phyloP scores from a whole-genome alignment of 2,888 invertebrate genomes.

The Alsophila aescularia region DNA sequence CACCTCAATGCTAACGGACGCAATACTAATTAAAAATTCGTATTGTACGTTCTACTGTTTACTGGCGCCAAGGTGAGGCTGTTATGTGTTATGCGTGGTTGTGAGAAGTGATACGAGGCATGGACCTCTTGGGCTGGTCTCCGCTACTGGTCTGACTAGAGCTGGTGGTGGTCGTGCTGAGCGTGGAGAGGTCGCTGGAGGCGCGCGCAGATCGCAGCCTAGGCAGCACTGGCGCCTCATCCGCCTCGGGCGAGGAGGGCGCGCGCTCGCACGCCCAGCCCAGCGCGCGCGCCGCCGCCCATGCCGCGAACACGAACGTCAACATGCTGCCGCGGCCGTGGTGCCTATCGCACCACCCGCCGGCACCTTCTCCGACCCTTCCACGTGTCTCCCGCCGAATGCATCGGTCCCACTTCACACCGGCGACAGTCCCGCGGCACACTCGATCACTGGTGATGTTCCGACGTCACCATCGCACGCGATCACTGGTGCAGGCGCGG shows the following conservation, averaged over 20 bases:
- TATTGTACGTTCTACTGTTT: not conserved
- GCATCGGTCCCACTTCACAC: conserved; percentile 65
- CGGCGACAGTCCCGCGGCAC: conserved; percentile 44
- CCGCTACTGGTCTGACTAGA: conserved; percentile 77
- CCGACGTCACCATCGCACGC: conserved; percentile 47
- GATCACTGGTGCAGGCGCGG: conserved; percentile 65
- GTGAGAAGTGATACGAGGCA: conserved; percentile 24
- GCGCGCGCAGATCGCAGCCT: conserved; percentile 78
- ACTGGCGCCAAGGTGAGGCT: conserved; percentile 2
- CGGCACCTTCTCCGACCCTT: conserved; percentile 59
- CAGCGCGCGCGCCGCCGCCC: conserved; percentile 86
- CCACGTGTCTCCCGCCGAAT: conserved; percentile 54
- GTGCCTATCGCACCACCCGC: conserved; percentile 64
- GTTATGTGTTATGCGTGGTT: conserved; percentile 9
- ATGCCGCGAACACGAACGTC: conserved; percentile 86
- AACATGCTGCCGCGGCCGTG: conserved; percentile 70
- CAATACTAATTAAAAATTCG: conserved; percentile 12
- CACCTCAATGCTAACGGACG: conserved; percentile 3
- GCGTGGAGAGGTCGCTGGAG: conserved; percentile 79
- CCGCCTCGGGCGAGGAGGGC: conserved; percentile 65
- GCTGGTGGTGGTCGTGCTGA: conserved; percentile 79
- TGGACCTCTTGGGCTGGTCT: conserved; percentile 77
- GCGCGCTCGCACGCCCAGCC: conserved; percentile 69
- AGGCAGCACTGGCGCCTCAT: conserved; percentile 73
- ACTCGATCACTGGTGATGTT: conserved; percentile 46